These are phyloP conservation scores for Hypena proboscidalis DNA, from an alignment of 2,888 invertebrate genomes.

Conservation along the genomic window DNA sequence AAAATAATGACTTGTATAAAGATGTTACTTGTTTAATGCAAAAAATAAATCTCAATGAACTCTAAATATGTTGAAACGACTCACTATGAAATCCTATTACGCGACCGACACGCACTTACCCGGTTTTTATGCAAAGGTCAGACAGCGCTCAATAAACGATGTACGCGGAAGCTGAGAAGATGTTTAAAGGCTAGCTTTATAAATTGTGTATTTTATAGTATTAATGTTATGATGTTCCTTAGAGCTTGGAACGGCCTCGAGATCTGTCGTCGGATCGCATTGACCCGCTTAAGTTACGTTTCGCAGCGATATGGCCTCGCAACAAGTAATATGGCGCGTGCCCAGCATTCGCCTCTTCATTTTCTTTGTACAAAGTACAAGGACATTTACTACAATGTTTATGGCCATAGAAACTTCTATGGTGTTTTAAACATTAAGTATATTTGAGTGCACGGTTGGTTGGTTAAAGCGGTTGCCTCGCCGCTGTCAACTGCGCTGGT, in stretches of 20 bases:
- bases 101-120: too few species aligned
- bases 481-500: too few species aligned
- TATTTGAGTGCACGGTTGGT: too few species aligned
- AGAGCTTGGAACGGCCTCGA: constrained; percentile 65
- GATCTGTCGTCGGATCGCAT: constrained; percentile 61
- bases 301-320: constrained; percentile 43
- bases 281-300: constrained; percentile 63
- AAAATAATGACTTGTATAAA: too few species aligned
- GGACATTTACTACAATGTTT: constrained; percentile 32
- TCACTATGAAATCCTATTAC: too few species aligned
- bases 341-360: constrained; percentile 48
- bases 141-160: not conserved
- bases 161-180: constrained; percentile 17
- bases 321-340: constrained; percentile 52
- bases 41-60: too few species aligned
- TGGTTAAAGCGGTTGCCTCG: too few species aligned
- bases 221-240: constrained; percentile 60
- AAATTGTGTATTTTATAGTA: constrained; percentile 34
- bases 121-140: constrained; percentile 27
- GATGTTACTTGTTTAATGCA: too few species aligned
- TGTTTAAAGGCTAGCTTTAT: constrained; percentile 21
- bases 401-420: constrained; percentile 25
- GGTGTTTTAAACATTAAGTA: not conserved
- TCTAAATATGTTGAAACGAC: too few species aligned
- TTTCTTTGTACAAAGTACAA: constrained; percentile 34